phyloP scores from a whole-genome alignment of 37 sponge, comb jelly and placozoan species.

The Oopsacas minuta region DNA sequence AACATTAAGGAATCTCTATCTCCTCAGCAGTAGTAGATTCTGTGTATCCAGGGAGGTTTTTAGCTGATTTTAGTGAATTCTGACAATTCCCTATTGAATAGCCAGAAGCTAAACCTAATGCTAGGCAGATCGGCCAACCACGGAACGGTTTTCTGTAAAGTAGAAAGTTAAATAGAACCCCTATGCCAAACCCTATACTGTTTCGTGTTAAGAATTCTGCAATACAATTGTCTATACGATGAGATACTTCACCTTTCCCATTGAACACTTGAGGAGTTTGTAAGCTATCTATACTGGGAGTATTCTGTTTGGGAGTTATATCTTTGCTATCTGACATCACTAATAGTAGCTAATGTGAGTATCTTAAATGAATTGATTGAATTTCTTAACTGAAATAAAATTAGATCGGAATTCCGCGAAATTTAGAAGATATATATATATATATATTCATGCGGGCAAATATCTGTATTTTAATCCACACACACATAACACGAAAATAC shows the following conservation, averaged over 20 bases:
- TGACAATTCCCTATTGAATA: neutral
- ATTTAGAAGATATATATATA: too few species aligned
- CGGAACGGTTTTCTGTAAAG: neutral
- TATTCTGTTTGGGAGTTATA: too few species aligned
- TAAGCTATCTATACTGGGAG: neutral
- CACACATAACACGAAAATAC: too few species aligned
- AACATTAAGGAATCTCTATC: neutral
- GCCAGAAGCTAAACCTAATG: slow-evolving; percentile 4
- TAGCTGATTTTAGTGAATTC: neutral
- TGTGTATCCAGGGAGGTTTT: neutral
- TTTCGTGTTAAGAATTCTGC: neutral
- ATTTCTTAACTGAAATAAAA: too few species aligned
- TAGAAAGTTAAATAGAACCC: neutral
- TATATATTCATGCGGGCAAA: too few species aligned
- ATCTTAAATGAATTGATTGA: too few species aligned
- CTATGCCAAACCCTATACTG: neutral
- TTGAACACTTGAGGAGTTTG: neutral
- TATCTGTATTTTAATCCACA: too few species aligned
- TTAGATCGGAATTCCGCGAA: too few species aligned
- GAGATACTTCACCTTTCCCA: neutral
- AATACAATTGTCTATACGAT: neutral
- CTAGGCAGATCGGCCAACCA: neutral
- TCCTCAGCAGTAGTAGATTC: neutral
- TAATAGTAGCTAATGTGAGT: too few species aligned
- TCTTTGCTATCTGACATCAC: too few species aligned